Conservation (phyloP, 2,888 invertebrate species). For the Agrochola lota region DNA sequence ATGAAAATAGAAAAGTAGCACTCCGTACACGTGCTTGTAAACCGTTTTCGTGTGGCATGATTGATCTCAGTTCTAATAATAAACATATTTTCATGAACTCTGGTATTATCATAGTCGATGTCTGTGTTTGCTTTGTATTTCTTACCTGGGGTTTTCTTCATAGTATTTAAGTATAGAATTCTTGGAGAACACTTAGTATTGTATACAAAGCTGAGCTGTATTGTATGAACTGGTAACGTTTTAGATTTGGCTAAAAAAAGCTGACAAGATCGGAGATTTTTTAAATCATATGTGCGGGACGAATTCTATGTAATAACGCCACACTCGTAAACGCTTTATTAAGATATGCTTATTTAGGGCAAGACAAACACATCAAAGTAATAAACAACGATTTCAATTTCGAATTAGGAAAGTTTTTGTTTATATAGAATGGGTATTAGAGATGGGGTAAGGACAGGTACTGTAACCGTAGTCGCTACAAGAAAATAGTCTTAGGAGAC, state of each 20-base stretch:
- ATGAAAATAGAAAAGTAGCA: constrained; percentile 43
- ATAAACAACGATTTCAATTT: too few relatives aligned
- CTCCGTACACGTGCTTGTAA: constrained; percentile 21
- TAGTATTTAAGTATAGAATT: too few relatives aligned
- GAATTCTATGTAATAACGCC: too few relatives aligned
- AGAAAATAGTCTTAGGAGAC: too few relatives aligned
- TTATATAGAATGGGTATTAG: too few relatives aligned
- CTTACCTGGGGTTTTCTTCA: not conserved
- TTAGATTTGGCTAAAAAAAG: not conserved
- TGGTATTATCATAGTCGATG: not conserved
- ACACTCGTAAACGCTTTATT: too few relatives aligned
- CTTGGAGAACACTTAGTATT: not conserved
- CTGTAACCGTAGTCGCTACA: too few relatives aligned
- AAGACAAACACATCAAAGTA: not conserved
- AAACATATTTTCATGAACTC: constrained; percentile 18
- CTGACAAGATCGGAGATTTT: too few relatives aligned
- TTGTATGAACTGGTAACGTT: not conserved
- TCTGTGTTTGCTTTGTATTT: constrained; percentile 6
- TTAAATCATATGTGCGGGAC: not conserved
- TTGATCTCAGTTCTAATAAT: constrained; percentile 14
- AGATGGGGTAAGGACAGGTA: too few relatives aligned
- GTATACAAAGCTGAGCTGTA: not conserved
- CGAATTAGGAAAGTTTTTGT: too few relatives aligned
- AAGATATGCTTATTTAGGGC: not conserved
- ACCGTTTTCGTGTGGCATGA: constrained; percentile 15